Evolutionary conservation across 2,113 vertebrate genomes (phyloP).

Genomic region (Hypocryptadius cinnamomeus): DNA sequence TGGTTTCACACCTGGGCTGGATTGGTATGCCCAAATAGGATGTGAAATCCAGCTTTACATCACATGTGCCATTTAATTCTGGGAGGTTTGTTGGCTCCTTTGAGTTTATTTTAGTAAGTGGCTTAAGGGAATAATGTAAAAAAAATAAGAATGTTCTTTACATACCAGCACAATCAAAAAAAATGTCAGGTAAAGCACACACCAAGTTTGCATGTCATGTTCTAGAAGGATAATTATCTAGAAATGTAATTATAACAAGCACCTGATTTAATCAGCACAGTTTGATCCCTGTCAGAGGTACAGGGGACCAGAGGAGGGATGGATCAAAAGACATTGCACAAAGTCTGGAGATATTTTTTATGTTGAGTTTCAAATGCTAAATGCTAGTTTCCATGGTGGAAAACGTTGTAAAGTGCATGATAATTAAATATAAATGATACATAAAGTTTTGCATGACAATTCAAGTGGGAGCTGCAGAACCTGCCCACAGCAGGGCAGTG

Average conservation of each 20-base stretch:
- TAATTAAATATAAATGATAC: neutral
- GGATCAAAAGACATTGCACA: neutral
- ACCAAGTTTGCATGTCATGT: neutral
- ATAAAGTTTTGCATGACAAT: neutral
- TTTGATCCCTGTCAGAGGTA: neutral
- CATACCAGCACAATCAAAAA: neutral
- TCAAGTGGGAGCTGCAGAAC: neutral
- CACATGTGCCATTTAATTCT: neutral
- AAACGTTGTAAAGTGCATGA: neutral
- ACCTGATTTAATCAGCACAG: neutral
- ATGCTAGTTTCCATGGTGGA: accelerated
- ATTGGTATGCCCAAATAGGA: neutral
- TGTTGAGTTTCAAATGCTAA: neutral
- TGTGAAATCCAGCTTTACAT: neutral
- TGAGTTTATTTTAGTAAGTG: neutral
- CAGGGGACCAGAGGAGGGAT: neutral
- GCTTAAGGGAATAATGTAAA: neutral
- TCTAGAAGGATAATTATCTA: neutral
- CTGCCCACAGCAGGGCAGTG: neutral
- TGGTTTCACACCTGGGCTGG: neutral
- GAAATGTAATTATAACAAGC: neutral
- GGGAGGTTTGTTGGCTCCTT: neutral
- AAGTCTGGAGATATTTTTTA: neutral
- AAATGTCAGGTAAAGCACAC: neutral
- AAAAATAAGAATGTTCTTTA: neutral